These are phyloP conservation scores for Enteromius thamalakanensis DNA, from an alignment of 2,797 vertebrate species.

Conservation along the genomic window DNA sequence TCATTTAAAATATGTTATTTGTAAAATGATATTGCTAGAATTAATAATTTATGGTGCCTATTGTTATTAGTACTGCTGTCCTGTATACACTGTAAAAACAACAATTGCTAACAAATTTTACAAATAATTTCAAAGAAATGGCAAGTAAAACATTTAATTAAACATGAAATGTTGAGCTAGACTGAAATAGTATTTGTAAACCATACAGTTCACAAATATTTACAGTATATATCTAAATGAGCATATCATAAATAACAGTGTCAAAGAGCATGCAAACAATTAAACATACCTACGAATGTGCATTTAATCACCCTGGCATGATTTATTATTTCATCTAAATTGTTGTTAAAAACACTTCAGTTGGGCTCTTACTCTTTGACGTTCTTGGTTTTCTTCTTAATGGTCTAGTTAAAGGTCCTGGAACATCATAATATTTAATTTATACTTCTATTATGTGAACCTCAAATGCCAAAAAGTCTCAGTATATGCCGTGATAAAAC, in stretches of 20 bases:
- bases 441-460: conserved; percentile 11
- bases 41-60: no score
- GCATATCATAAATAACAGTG: background rate
- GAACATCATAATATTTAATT: conserved; percentile 15
- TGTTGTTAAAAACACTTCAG: background rate
- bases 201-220: background rate
- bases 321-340: background rate
- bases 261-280: background rate
- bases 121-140: background rate
- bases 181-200: background rate
- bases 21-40: no score
- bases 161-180: background rate
- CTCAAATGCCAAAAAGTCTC: background rate
- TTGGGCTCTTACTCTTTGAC: background rate
- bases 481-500: background rate
- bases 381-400: background rate
- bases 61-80: background rate
- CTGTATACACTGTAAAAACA: background rate
- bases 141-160: background rate
- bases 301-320: background rate
- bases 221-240: background rate
- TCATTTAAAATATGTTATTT: no score
- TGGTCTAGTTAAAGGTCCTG: background rate
- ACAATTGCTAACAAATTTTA: background rate
- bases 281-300: background rate